Evolutionary conservation across 2,888 invertebrate species (phyloP).

Genomic region (Notodonta dromedarius): DNA sequence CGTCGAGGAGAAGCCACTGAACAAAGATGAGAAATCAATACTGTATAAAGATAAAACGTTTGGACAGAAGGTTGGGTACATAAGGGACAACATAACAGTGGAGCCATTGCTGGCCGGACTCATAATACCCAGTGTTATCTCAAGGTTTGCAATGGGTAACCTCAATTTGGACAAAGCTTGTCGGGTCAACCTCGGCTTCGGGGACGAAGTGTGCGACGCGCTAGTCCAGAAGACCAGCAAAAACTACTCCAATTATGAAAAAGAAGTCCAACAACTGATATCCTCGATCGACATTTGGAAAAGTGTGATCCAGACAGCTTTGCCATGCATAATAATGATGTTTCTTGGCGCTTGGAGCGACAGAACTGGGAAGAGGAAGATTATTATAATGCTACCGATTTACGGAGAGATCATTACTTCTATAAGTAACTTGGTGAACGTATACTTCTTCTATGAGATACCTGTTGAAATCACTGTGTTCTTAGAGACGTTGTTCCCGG

Average conservation of each 20-base stretch:
- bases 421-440: slow-evolving; percentile 79
- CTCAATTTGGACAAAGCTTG: slow-evolving; percentile 78
- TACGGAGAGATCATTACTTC: slow-evolving; percentile 80
- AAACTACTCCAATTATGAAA: slow-evolving; percentile 86
- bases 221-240: slow-evolving; percentile 62
- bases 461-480: slow-evolving; percentile 82
- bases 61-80: slow-evolving; percentile 58
- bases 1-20: slow-evolving; percentile 69
- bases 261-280: slow-evolving; percentile 84
- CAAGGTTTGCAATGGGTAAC: slow-evolving; percentile 87
- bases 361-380: slow-evolving; percentile 82
- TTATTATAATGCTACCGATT: slow-evolving; percentile 83
- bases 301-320: slow-evolving; percentile 78
- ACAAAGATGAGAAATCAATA: slow-evolving; percentile 48
- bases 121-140: slow-evolving; percentile 87
- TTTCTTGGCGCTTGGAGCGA: slow-evolving; percentile 87
- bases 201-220: slow-evolving; percentile 69
- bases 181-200: slow-evolving; percentile 66
- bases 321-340: slow-evolving; percentile 83
- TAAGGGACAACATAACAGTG: slow-evolving; percentile 86
- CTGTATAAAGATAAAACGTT: slow-evolving; percentile 62
- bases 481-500: slow-evolving; percentile 80
- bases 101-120: slow-evolving; percentile 89
- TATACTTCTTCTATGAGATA: slow-evolving; percentile 83
- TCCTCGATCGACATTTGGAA: slow-evolving; percentile 84